Evolutionary conservation across 2,113 vertebrate species (phyloP).

Genomic region (Puntigrus tetrazona): DNA sequence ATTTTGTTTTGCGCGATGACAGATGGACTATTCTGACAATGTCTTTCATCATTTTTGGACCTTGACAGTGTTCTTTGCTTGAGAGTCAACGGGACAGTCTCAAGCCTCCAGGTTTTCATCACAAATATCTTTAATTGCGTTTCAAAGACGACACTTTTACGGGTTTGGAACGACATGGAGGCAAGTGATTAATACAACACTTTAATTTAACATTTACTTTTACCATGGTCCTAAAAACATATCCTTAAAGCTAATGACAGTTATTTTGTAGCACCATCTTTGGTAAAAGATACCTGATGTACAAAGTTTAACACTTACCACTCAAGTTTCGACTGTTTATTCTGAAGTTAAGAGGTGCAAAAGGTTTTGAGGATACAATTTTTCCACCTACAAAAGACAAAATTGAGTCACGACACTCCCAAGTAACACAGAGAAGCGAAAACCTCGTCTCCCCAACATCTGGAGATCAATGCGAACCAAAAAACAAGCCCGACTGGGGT

Average conservation of each 20-base stretch:
- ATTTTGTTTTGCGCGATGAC: too few relatives aligned
- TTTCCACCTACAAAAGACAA: constrained; percentile 85
- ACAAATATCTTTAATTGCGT: too few relatives aligned
- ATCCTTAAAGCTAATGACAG: neutral
- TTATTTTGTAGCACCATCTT: neutral
- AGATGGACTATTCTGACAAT: too few relatives aligned
- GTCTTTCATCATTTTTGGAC: too few relatives aligned
- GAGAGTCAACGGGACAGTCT: too few relatives aligned
- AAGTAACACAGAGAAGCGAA: neutral
- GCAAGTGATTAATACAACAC: too few relatives aligned
- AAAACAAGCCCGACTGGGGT: constrained; percentile 10
- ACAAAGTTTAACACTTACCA: constrained; percentile 76
- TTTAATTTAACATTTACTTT: neutral
- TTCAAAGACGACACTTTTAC: too few relatives aligned
- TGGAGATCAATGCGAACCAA: neutral
- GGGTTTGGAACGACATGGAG: too few relatives aligned
- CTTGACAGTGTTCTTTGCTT: too few relatives aligned
- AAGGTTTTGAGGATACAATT: constrained; percentile 99
- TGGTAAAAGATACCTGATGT: neutral
- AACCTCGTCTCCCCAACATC: neutral
- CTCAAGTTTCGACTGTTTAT: constrained; percentile 99
- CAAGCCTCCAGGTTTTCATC: too few relatives aligned
- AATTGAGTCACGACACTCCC: neutral
- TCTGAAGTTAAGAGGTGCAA: constrained; percentile 98
- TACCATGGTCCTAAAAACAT: neutral